These are phyloP conservation scores for Erebia palarica DNA, from an alignment of 2,888 invertebrate genomes.

Conservation along the genomic window DNA sequence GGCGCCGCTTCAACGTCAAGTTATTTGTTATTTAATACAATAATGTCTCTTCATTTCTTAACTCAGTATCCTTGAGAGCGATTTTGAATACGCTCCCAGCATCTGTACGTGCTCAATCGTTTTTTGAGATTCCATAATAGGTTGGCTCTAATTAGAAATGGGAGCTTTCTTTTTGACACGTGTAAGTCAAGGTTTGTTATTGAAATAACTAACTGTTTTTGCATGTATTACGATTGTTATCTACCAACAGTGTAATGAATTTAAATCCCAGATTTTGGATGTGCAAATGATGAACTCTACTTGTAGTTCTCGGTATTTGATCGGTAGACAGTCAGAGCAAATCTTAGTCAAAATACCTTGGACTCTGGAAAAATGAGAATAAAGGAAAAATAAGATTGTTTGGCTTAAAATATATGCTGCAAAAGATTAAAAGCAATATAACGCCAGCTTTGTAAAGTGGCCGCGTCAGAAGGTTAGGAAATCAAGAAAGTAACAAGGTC, in stretches of 20 bases:
- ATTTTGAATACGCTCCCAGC: not conserved
- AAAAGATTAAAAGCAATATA: constrained; percentile 1
- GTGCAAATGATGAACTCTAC: too few relatives aligned
- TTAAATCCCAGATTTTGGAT: too few relatives aligned
- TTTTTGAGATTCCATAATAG: not conserved
- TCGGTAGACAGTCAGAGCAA: too few relatives aligned
- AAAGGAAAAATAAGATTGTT: not conserved
- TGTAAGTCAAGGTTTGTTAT: not conserved
- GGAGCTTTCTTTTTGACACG: not conserved
- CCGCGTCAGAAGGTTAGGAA: constrained; percentile 6
- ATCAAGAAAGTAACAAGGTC: not conserved
- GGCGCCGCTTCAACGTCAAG: not conserved
- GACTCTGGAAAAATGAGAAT: not conserved
- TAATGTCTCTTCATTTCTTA: constrained; percentile 4
- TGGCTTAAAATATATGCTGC: not conserved
- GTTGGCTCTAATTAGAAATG: not conserved
- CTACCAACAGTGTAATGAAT: too few relatives aligned
- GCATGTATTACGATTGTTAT: too few relatives aligned
- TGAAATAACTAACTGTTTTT: too few relatives aligned
- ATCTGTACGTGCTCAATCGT: constrained; percentile 14
- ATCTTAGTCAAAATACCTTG: too few relatives aligned
- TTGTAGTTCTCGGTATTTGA: too few relatives aligned
- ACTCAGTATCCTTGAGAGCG: constrained; percentile 3
- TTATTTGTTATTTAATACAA: constrained; percentile 19
- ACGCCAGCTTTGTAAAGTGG: not conserved